phyloP scores from a whole-genome alignment of 1,140 invertebrate genomes.

The Bombyx mandarina region DNA sequence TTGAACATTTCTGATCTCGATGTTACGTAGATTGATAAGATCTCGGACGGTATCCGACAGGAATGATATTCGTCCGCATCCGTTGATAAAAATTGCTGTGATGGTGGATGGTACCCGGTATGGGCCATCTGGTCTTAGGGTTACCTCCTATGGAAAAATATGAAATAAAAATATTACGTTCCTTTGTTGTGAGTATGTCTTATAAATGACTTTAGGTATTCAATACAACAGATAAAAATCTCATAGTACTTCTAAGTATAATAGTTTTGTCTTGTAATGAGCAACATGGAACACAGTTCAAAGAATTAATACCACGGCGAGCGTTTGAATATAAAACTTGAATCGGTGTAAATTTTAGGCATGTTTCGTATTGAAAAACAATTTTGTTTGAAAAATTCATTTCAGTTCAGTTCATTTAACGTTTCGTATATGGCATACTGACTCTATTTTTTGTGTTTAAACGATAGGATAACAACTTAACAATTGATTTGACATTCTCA shows the following conservation, averaged over 20 bases:
- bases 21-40: conserved; percentile 42
- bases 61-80: conserved; percentile 69
- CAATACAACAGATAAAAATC: too few relatives aligned
- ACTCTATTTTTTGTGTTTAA: too few relatives aligned
- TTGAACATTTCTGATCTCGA: conserved; percentile 42
- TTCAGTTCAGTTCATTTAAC: too few relatives aligned
- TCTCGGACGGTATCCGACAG: conserved; percentile 60
- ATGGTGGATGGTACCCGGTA: conserved; percentile 67
- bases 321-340: too few relatives aligned
- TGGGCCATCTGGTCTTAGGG: conserved; percentile 72
- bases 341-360: too few relatives aligned
- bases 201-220: too few relatives aligned
- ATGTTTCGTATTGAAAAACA: too few relatives aligned
- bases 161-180: not conserved
- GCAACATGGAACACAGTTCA: not conserved
- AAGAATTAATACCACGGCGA: not conserved
- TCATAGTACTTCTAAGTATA: too few relatives aligned
- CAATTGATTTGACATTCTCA: too few relatives aligned
- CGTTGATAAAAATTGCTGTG: conserved; percentile 67
- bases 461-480: too few relatives aligned
- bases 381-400: too few relatives aligned
- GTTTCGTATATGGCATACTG: too few relatives aligned
- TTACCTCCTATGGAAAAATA: conserved; percentile 69
- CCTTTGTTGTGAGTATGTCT: not conserved
- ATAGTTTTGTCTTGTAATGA: not conserved